Conservation (phyloP, 2,888 invertebrate genomes). For the Eupelmus urozonus region DNA sequence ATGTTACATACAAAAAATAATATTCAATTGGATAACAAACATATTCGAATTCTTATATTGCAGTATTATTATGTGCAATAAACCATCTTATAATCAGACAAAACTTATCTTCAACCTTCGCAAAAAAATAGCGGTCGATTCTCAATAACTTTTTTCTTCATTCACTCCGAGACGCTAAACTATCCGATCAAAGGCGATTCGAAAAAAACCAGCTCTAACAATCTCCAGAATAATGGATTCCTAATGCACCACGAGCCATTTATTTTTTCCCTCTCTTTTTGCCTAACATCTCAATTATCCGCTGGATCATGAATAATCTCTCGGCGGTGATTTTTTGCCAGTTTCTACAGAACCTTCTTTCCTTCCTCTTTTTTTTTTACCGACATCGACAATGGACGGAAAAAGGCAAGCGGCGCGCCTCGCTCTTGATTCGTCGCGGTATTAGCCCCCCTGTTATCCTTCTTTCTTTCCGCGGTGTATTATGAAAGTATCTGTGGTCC, state of each 20-base stretch:
- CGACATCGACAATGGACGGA: slow-evolving; percentile 45
- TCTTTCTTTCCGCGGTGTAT: slow-evolving; percentile 5
- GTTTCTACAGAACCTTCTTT: neutral
- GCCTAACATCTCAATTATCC: slow-evolving; percentile 58
- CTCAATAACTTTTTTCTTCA: no score
- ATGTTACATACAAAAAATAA: no score
- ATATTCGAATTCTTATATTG: no score
- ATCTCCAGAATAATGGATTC: slow-evolving; percentile 21
- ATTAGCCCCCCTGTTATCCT: slow-evolving; percentile 41
- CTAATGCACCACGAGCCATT: slow-evolving; percentile 17
- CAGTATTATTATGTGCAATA: no score
- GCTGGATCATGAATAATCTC: slow-evolving; percentile 57
- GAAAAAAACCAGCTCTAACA: slow-evolving; percentile 10
- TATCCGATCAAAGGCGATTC: slow-evolving; percentile 21
- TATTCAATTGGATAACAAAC: no score
- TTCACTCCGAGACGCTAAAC: slow-evolving; percentile 29
- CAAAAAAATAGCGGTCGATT: no score
- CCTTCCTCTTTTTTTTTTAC: neutral
- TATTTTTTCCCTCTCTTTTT: slow-evolving; percentile 31
- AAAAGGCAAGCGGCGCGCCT: slow-evolving; percentile 1
- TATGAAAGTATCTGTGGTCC: neutral
- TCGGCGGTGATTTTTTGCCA: slow-evolving; percentile 54
- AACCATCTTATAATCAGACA: no score
- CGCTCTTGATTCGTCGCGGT: slow-evolving; percentile 51
- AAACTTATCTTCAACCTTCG: no score